Conservation (phyloP, 2,113 vertebrate species). For the Festucalex cinctus region DNA sequence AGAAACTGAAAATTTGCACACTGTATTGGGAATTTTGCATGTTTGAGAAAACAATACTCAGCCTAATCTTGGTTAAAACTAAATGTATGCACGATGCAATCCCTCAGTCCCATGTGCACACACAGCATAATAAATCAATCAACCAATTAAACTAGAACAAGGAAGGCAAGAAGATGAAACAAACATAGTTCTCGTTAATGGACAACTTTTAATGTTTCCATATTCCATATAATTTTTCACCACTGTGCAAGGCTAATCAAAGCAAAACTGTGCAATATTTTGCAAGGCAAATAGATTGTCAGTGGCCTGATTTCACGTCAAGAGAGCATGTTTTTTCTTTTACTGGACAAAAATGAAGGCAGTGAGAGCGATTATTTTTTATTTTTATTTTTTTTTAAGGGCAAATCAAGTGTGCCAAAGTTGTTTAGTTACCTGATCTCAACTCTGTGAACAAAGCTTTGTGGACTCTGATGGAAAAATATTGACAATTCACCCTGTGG, state of each 20-base stretch:
- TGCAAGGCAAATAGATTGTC: background rate
- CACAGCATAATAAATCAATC: background rate
- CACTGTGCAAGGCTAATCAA: background rate
- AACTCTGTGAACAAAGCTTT: too few species aligned
- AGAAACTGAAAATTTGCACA: background rate
- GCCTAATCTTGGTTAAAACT: background rate
- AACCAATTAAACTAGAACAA: background rate
- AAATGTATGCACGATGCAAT: background rate
- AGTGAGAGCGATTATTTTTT: too few species aligned
- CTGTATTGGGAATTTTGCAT: background rate
- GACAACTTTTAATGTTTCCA: background rate
- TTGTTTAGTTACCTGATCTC: too few species aligned
- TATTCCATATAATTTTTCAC: background rate
- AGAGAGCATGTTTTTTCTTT: background rate
- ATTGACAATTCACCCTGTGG: background rate
- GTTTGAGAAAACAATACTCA: background rate
- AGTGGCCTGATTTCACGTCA: background rate
- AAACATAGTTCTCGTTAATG: background rate
- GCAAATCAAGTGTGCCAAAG: too few species aligned
- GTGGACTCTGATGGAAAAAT: too few species aligned
- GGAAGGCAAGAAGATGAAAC: background rate
- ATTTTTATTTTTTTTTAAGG: too few species aligned
- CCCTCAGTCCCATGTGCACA: background rate
- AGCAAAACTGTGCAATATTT: background rate
- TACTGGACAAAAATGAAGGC: background rate